Base-by-base conservation (phyloP, 2,113 vertebrate species). In the Fregata magnificens region DNA sequence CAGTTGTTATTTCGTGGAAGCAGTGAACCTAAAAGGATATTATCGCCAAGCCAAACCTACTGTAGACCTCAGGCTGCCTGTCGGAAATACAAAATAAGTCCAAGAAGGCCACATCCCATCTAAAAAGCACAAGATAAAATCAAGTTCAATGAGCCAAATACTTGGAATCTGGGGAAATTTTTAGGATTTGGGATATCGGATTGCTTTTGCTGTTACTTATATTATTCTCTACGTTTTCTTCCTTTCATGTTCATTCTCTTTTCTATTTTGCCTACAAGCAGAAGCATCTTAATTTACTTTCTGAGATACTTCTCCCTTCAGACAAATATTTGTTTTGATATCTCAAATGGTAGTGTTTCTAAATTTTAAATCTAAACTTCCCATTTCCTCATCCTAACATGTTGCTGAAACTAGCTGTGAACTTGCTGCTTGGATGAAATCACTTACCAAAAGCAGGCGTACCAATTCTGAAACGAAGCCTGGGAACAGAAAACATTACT, bases 261-360 rank as follows among this genome's bases (percentile, higher is more conserved):
- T 63, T 38, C 76, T 55, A 6, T 20, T 79, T 73, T 53, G 36
- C 56, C 50, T 44, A 49, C 1, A 3, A 50, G 47, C 38, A 79
- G 88, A 40, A 80, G 28, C 44, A 38, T 24, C 50, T 62, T 5
- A 4, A 19, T 8, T 16, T 42, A 5, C 36, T 52, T 14, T 19
- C 72, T 32, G 29, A 73, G 80, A 14, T 18, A 13, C 15, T 25
- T 5, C 45, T 59, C 38, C 18, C 77, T 19, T 6, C 70, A 70
- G 40, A 17, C 25, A 21, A 38, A 26, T 8, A 10, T 9, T 32
- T 13, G 28, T 2, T 73, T 34, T 20, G 65, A 3, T 13, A 18
- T 17, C 44, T 19, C 14, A 3, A 10, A 4, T 1, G 15, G 29
- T 0, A 8, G 3, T 0, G 0, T 13, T 61, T 29, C 5, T 5